Base-by-base conservation (phyloP, 2,797 vertebrate species). In the Hirundo rustica region DNA sequence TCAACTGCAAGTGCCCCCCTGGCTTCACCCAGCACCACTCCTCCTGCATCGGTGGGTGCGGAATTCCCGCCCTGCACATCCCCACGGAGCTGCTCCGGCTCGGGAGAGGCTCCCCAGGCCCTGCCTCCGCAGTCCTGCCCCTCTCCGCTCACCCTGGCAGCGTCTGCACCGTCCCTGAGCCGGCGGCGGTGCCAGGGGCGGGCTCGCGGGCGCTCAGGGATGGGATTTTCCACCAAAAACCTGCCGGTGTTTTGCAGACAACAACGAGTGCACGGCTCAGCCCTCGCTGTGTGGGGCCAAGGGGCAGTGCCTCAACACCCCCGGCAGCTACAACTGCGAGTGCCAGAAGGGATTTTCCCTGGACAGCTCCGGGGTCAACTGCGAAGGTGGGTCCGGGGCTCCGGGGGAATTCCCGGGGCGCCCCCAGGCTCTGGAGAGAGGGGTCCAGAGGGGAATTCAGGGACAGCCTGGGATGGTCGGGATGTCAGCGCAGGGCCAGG, bases 281-380 rank as follows among this genome's bases (percentile, higher is more conserved):
- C 97, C 97, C 12, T 97, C 87, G 2, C 91, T 97, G 15, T 99
- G 98, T 2, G 98, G 98, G 21, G 88, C 97, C 48, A 97, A 94
- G 11, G 98, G 98, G 3, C 96, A 93, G 75, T 99, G 98, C 88
- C 97, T 97, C 78, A 99, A 98, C 94, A 97, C 96, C 1, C 98
- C 98, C 0, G 98, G 98, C 61, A 98, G 98, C 97, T 99, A 98
- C 97, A 97, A 89, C 95, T 99, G 99, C 47, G 99, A 99, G 89
- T 99, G 99, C 93, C 97, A 98, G 57, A 99, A 98, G 95, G 99
- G 99, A 47, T 99, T 99, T 97, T 97, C 98, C 22, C 96, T 99
- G 97, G 99, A 99, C 96, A 97, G 30, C 93, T 97, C 98, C 0
- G 99, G 99, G 27, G 29, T 96, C 18, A 98, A 98, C 97, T 99